These are phyloP conservation scores for Butorides virescens DNA, from an alignment of 2,113 vertebrate species.

Conservation along the genomic window DNA sequence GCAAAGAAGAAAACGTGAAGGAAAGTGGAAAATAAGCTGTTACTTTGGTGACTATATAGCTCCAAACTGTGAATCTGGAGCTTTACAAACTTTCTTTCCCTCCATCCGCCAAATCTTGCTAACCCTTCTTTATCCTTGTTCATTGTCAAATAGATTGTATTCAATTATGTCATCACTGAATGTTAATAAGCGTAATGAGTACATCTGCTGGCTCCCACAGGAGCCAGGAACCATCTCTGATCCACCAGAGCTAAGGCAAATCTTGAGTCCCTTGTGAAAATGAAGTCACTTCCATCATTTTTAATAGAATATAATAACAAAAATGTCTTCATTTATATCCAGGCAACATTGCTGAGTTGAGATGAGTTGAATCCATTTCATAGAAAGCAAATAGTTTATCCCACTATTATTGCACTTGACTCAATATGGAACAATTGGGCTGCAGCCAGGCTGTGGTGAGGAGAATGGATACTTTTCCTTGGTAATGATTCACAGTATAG, in stretches of 20 bases:
- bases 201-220: background rate
- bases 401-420: background rate
- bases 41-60: background rate
- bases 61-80: background rate
- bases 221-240: background rate
- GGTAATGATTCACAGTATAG: background rate
- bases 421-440: background rate
- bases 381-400: background rate
- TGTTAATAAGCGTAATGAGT: background rate
- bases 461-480: background rate
- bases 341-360: background rate
- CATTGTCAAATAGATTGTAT: background rate
- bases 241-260: background rate
- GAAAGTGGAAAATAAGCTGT: background rate
- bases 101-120: background rate
- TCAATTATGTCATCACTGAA: background rate
- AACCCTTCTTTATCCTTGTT: background rate
- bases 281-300: background rate
- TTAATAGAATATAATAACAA: background rate
- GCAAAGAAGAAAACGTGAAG: background rate
- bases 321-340: background rate
- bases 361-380: background rate
- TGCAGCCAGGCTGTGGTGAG: background rate
- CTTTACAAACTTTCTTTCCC: background rate
- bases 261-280: background rate